phyloP scores from a whole-genome alignment of 2,113 vertebrate species.

The Elephantulus edwardii region DNA sequence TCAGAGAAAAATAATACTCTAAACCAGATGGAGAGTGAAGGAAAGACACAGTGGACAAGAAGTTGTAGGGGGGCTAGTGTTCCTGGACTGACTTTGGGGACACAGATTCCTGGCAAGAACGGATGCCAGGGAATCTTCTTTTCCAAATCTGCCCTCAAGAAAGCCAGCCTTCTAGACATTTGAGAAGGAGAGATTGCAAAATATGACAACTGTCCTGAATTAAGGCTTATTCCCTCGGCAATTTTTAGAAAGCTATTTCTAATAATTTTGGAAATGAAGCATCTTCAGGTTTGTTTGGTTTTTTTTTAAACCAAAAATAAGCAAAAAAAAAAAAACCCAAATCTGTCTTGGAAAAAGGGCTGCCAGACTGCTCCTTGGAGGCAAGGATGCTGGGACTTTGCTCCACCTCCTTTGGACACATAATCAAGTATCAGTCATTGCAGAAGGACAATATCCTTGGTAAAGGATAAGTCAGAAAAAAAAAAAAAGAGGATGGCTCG shows the following conservation, averaged over 20 bases:
- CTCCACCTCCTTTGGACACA: no score
- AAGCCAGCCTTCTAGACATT: background rate
- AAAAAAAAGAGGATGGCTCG: no score
- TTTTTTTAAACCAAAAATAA: no score
- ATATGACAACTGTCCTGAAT: background rate
- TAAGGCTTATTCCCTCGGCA: background rate
- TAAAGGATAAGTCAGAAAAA: no score
- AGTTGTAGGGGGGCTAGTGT: accelerated
- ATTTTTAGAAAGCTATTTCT: background rate
- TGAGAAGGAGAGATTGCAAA: background rate
- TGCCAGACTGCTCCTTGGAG: no score
- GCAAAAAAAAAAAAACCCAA: no score
- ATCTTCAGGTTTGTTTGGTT: no score
- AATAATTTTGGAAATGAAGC: background rate
- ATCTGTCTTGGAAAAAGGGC: no score
- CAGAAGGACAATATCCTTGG: no score
- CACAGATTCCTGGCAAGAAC: accelerated
- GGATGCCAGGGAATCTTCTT: background rate
- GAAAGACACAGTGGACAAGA: background rate
- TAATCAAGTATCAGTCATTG: no score
- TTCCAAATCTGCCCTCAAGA: accelerated
- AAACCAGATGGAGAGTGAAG: background rate
- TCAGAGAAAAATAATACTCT: background rate
- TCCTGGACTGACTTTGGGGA: accelerated
- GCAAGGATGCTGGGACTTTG: no score